These are phyloP conservation scores for Cossypha dichroa DNA, from an alignment of 2,797 vertebrate genomes.

Conservation along the genomic window DNA sequence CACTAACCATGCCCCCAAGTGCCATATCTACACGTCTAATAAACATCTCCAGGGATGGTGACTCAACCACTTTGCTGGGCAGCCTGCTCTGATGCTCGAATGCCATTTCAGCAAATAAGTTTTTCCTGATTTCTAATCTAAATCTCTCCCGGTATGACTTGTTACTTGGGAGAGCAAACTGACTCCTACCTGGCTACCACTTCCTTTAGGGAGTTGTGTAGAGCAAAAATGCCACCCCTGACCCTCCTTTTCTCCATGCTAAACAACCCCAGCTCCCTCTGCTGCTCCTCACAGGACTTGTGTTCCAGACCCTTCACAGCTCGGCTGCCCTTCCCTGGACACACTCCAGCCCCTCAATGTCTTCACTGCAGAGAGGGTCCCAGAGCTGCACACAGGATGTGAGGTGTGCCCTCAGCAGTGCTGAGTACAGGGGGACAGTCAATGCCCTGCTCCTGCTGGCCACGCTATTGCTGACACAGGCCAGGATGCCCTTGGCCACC, in stretches of 20 bases:
- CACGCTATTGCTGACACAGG: accelerated
- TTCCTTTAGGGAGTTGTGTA: not conserved
- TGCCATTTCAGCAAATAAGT: not conserved
- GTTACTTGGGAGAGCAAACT: not conserved
- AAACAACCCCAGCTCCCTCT: not conserved
- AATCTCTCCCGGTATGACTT: not conserved
- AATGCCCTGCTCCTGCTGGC: accelerated
- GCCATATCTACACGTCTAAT: not conserved
- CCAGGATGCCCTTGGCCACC: not conserved
- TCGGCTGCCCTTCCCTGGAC: not conserved
- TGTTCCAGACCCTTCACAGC: not conserved
- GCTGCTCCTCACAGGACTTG: not conserved
- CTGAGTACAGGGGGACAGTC: accelerated
- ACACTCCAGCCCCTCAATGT: accelerated
- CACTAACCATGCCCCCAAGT: not conserved
- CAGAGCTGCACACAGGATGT: not conserved
- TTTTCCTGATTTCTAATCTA: not conserved
- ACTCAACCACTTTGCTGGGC: not conserved
- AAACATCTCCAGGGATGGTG: not conserved
- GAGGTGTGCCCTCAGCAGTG: not conserved
- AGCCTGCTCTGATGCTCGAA: not conserved
- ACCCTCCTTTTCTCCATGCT: not conserved
- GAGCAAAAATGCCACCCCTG: accelerated
- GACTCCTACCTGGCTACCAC: not conserved
- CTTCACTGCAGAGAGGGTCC: accelerated